phyloP scores from a whole-genome alignment of 2,113 vertebrate species.

The Syrrhaptes paradoxus region DNA sequence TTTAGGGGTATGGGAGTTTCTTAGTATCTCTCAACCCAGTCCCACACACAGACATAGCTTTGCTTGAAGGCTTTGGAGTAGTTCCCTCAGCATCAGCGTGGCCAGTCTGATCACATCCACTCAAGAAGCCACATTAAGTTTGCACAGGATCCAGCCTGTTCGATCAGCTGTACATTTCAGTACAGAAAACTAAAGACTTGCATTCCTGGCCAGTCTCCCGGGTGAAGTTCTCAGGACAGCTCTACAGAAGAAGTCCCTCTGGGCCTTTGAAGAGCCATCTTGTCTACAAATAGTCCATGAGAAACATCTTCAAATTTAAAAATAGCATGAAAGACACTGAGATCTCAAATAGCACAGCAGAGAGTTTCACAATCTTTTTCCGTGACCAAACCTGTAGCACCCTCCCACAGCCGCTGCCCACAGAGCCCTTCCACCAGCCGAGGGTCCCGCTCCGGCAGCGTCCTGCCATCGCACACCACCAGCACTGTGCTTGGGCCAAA shows the following conservation, averaged over 20 bases:
- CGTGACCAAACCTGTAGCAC: accelerated
- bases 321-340: background rate
- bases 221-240: conserved; percentile 9
- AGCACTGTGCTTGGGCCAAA: background rate
- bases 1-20: background rate
- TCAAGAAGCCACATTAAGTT: background rate
- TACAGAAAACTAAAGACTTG: background rate
- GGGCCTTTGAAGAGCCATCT: background rate
- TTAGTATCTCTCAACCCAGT: background rate
- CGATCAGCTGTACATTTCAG: background rate
- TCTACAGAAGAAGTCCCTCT: background rate
- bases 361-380: background rate
- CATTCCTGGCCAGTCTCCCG: background rate
- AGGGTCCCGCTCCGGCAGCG: background rate
- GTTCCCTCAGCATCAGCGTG: background rate
- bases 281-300: background rate
- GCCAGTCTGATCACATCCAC: background rate
- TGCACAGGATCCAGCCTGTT: background rate
- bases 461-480: background rate
- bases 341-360: background rate
- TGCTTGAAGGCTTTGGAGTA: background rate
- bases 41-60: background rate
- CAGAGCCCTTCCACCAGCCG: background rate
- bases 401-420: accelerated
- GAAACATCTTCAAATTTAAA: conserved; percentile 33